These are phyloP conservation scores for Tychaedon coryphoeus DNA, from an alignment of 2,113 vertebrate genomes.

Conservation along the genomic window DNA sequence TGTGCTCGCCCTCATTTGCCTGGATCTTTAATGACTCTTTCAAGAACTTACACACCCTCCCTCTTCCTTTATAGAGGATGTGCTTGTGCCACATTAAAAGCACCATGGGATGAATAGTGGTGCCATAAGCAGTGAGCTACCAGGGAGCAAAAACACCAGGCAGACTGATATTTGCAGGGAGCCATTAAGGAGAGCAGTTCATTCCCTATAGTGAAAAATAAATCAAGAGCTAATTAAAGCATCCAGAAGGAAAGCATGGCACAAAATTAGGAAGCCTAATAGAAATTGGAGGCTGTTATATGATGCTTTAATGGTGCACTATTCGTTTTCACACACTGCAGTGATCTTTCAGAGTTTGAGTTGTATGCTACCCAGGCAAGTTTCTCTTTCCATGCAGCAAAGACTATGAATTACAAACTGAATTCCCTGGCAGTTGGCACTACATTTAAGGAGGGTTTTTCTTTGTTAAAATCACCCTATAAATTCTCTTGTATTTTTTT, in stretches of 20 bases:
- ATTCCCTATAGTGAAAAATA: conserved; percentile 52
- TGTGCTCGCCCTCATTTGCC: not conserved
- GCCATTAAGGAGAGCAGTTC: conserved; percentile 48
- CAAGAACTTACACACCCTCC: not conserved
- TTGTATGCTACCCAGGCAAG: not conserved
- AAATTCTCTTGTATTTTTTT: not conserved
- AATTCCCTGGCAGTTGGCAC: conserved; percentile 5
- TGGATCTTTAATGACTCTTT: not conserved
- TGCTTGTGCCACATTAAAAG: not conserved
- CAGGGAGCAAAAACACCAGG: conserved; percentile 38
- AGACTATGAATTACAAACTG: not conserved
- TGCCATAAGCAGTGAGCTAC: conserved; percentile 26
- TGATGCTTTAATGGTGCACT: conserved; percentile 27
- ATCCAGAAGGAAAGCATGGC: conserved; percentile 50
- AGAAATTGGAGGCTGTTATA: conserved; percentile 39
- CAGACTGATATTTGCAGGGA: conserved; percentile 53
- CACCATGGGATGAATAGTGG: conserved; percentile 12
- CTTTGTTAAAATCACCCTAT: conserved; percentile 18
- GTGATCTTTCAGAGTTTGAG: conserved; percentile 25
- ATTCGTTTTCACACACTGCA: conserved; percentile 38
- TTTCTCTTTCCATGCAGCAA: not conserved
- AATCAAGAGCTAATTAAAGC: conserved; percentile 72
- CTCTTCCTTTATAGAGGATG: not conserved
- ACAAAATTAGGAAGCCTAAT: conserved; percentile 55
- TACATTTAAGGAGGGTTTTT: conserved; percentile 29